phyloP scores from a whole-genome alignment of 2,113 vertebrate genomes.

The Plectropomus leopardus region DNA sequence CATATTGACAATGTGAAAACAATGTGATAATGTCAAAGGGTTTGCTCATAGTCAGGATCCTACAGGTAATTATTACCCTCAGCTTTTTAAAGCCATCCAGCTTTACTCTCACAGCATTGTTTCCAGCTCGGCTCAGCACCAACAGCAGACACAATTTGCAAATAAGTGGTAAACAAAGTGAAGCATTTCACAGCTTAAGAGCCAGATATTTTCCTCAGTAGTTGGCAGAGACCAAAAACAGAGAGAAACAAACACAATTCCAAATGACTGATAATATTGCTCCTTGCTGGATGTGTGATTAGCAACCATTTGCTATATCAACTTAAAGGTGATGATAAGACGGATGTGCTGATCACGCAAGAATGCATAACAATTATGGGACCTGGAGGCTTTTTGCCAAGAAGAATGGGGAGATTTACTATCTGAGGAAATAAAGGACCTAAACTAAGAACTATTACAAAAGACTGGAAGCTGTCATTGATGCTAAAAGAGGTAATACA shows the following conservation, averaged over 20 bases:
- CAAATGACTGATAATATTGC: not conserved
- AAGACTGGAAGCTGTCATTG: too few species aligned
- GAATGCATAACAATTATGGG: too few species aligned
- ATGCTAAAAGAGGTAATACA: too few species aligned
- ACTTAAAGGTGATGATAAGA: not conserved
- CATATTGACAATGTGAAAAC: not conserved
- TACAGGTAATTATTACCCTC: not conserved
- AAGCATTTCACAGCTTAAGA: not conserved
- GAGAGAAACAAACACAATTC: not conserved
- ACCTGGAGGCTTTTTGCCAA: too few species aligned
- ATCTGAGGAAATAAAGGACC: too few species aligned
- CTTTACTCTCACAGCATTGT: not conserved
- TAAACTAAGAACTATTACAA: too few species aligned
- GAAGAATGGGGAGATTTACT: too few species aligned
- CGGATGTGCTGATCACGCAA: too few species aligned
- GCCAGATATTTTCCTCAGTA: not conserved
- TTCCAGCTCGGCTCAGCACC: not conserved
- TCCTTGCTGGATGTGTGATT: not conserved
- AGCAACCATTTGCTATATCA: not conserved
- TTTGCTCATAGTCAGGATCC: not conserved
- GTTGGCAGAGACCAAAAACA: not conserved
- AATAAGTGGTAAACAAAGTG: not conserved
- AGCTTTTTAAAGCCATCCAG: too few species aligned
- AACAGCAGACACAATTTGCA: not conserved
- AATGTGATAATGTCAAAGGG: not conserved